Evolutionary conservation across 37 sponge, comb jelly and placozoan genomes (phyloP).

Genomic region (Theonella swinhoei): DNA sequence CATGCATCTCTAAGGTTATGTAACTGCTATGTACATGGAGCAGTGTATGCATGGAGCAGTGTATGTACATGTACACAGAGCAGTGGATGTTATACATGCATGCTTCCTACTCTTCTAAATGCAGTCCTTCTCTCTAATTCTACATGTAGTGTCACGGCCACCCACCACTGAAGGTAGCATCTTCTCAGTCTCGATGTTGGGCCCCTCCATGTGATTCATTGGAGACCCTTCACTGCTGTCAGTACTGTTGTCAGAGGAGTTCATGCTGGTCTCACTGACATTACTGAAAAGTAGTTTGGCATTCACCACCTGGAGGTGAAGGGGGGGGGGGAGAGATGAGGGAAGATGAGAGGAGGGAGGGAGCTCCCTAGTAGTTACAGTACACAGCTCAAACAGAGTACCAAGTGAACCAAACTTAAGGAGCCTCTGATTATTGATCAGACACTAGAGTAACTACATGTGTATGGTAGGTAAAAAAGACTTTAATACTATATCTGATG

Average conservation of each 20-base stretch:
- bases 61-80: too few species aligned
- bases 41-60: too few species aligned
- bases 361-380: background rate
- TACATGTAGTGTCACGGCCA: constrained; percentile 2
- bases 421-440: too few species aligned
- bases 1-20: background rate
- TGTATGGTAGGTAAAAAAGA: too few species aligned
- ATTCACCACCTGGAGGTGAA: constrained; percentile 24
- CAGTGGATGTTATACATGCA: background rate
- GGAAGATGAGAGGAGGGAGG: too few species aligned
- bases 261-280: constrained; percentile 58
- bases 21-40: background rate
- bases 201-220: constrained; percentile 61
- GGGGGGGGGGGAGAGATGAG: background rate
- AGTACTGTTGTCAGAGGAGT: constrained; percentile 81
- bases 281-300: constrained; percentile 49
- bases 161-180: constrained; percentile 82
- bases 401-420: too few species aligned
- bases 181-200: constrained; percentile 77
- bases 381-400: background rate
- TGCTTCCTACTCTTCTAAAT: constrained; percentile 1
- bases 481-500: too few species aligned
- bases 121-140: too few species aligned
- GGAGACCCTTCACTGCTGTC: constrained; percentile 73
- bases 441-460: too few species aligned